phyloP scores from a whole-genome alignment of 2,113 vertebrate species.

The Otus sunia region DNA sequence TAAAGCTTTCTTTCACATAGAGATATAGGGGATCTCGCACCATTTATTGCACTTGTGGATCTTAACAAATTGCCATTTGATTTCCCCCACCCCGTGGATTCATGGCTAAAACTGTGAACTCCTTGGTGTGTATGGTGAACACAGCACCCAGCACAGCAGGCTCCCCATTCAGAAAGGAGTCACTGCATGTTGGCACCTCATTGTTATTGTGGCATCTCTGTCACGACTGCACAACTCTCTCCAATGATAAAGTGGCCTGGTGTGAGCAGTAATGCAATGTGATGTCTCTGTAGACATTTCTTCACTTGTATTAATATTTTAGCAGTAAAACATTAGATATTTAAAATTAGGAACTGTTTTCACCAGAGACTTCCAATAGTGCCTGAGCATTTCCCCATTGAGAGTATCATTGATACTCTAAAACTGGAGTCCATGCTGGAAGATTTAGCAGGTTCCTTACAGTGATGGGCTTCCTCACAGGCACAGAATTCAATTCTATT shows the following conservation, averaged over 20 bases:
- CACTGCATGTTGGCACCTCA: background rate
- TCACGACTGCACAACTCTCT: background rate
- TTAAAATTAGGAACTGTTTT: background rate
- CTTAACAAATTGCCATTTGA: background rate
- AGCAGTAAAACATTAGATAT: background rate
- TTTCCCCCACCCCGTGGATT: background rate
- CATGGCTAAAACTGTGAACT: background rate
- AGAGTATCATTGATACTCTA: background rate
- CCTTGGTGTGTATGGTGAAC: background rate
- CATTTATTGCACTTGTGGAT: background rate
- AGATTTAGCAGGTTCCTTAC: background rate
- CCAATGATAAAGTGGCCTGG: background rate
- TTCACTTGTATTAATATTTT: background rate
- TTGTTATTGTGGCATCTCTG: background rate
- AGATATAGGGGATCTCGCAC: background rate
- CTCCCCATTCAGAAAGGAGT: too few relatives aligned
- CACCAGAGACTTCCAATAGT: background rate
- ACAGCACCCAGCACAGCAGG: background rate
- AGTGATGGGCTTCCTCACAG: background rate
- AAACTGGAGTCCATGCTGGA: background rate
- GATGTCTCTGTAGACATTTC: background rate
- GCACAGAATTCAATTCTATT: background rate
- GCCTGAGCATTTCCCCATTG: background rate
- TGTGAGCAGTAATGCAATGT: fast-evolving
- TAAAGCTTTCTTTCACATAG: background rate